phyloP scores from a whole-genome alignment of 1,140 invertebrate species.

The Drosophila bipectinata region DNA sequence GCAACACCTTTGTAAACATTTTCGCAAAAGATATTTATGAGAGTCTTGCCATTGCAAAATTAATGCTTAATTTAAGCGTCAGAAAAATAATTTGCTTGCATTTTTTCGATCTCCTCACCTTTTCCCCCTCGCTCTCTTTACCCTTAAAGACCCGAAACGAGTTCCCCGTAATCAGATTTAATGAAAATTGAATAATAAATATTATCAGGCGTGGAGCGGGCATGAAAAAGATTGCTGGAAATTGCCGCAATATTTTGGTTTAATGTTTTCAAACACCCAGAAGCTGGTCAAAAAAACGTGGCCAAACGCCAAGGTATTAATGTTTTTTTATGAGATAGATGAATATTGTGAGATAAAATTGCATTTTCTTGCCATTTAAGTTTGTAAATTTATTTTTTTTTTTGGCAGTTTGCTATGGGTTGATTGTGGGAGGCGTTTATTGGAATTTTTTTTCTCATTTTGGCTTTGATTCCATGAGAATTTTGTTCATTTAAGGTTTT shows the following conservation, averaged over 20 bases:
- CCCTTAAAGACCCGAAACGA: constrained; percentile 39
- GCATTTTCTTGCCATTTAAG: constrained; percentile 17
- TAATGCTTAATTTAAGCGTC: constrained; percentile 78
- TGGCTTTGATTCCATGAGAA: background rate
- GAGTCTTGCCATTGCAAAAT: constrained; percentile 51
- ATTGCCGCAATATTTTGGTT: constrained; percentile 54
- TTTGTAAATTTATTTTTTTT: background rate
- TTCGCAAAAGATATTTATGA: constrained; percentile 62
- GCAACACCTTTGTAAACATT: constrained; percentile 71
- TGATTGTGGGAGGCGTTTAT: constrained; percentile 3
- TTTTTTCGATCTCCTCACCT: constrained; percentile 41
- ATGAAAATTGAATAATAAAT: constrained; percentile 82
- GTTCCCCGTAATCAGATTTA: constrained; percentile 75
- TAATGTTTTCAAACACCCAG: constrained; percentile 38
- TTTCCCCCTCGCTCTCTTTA: constrained; percentile 1
- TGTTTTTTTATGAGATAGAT: constrained; percentile 9
- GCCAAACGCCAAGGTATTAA: constrained; percentile 12
- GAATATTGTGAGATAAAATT: constrained; percentile 15
- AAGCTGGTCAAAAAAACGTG: constrained; percentile 25
- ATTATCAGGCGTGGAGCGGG: constrained; percentile 60
- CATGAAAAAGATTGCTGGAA: constrained; percentile 58
- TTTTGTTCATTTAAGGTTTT: background rate
- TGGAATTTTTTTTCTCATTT: background rate
- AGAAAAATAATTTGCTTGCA: constrained; percentile 69
- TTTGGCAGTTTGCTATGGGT: background rate